A percentile compares a stretch with the other conserved stretches of the same genome.
Evolutionary conservation across 53 echinoderm and acorn worm species (phyloP).

Genomic region (Echinometra lucunter): DNA sequence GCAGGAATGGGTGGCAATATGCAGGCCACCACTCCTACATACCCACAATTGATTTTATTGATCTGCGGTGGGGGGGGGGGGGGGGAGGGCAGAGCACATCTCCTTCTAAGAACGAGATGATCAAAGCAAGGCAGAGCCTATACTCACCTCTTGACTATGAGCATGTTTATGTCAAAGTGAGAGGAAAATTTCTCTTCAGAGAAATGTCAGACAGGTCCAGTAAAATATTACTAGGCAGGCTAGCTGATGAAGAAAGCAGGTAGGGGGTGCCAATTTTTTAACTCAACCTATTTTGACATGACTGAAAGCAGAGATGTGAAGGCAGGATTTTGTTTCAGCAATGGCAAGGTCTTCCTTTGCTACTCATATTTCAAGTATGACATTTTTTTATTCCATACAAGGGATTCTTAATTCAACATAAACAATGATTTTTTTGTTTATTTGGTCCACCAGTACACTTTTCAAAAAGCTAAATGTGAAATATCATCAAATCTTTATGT

Average conservation of each 20-base stretch:
- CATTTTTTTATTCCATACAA: not conserved
- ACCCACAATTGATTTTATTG: conserved; percentile 64
- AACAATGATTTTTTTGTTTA: not conserved
- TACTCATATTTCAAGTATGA: not conserved
- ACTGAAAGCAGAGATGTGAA: not conserved
- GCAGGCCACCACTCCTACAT: conserved; percentile 61
- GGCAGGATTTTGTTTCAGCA: conserved; percentile 1
- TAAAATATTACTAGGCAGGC: not conserved
- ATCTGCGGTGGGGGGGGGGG: not conserved
- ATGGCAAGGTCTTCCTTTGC: not conserved
- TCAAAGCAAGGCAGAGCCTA: not conserved
- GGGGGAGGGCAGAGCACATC: not conserved
- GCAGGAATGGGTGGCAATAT: conserved; percentile 51
- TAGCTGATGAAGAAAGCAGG: not conserved
- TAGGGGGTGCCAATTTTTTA: not conserved
- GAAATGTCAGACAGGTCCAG: not conserved
- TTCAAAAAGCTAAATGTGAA: no score
- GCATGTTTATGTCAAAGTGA: not conserved
- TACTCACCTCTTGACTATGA: not conserved
- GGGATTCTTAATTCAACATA: not conserved
- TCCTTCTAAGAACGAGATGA: not conserved
- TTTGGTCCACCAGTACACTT: not conserved
- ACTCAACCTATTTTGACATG: not conserved
- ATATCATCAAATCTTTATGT: no score
- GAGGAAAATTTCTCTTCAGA: conserved; percentile 22